Conservation (phyloP, 2,797 vertebrate species). For the Gymnothorax javanicus region DNA sequence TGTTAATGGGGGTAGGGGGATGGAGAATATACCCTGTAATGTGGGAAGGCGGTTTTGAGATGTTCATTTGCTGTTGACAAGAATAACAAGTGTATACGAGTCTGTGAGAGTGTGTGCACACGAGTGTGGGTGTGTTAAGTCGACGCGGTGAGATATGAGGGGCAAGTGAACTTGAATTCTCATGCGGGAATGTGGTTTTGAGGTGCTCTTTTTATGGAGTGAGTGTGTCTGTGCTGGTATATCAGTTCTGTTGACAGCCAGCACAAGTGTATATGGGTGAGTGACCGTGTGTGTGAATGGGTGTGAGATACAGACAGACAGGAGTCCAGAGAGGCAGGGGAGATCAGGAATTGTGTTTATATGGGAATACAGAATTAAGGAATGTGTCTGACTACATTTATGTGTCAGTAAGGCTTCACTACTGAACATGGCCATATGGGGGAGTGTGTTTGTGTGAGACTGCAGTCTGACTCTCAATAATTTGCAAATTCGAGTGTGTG, state of each 20-base stretch:
- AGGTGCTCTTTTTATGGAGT: neutral
- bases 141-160: constrained; percentile 10
- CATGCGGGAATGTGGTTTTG: neutral
- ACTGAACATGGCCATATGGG: neutral
- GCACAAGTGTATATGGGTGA: neutral
- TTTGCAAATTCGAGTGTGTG: neutral
- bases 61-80: neutral
- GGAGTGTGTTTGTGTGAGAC: neutral
- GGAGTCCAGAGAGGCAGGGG: neutral
- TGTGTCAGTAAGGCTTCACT: neutral
- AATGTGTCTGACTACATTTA: neutral
- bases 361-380: neutral
- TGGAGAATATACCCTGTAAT: neutral
- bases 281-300: neutral
- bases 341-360: neutral
- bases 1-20: constrained; percentile 28
- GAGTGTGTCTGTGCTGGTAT: neutral
- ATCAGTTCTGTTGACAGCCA: neutral
- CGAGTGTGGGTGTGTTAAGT: constrained; percentile 33
- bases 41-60: neutral
- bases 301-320: constrained; percentile 10
- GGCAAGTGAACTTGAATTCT: neutral
- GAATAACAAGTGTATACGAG: constrained; percentile 53
- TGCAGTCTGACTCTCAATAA: neutral
- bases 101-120: constrained; percentile 48